phyloP scores from a whole-genome alignment of 2,113 vertebrate genomes.

The Vulpes vulpes region DNA sequence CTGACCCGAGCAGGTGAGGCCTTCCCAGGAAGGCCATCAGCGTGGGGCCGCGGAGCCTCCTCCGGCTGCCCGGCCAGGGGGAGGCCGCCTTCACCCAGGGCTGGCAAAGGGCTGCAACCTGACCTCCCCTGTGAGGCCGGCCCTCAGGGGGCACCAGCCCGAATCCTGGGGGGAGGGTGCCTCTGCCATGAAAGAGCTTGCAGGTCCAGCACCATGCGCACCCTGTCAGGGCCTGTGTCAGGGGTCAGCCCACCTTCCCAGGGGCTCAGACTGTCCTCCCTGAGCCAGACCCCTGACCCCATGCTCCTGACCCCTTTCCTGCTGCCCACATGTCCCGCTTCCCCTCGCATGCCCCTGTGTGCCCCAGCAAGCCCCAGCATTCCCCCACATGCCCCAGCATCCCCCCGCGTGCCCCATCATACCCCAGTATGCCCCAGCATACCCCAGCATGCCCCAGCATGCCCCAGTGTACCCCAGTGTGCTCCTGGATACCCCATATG shows the following conservation, averaged over 20 bases:
- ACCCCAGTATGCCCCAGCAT: too few relatives aligned
- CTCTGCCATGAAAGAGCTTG: neutral
- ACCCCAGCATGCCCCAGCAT: too few relatives aligned
- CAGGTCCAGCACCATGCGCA: rapidly evolving
- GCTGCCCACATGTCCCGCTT: too few relatives aligned
- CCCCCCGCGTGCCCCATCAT: too few relatives aligned
- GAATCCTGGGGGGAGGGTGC: rapidly evolving
- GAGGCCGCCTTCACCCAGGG: neutral
- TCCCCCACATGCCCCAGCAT: too few relatives aligned
- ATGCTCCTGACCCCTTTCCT: rapidly evolving
- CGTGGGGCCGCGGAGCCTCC: too few relatives aligned
- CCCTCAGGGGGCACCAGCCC: neutral
- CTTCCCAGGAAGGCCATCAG: rapidly evolving
- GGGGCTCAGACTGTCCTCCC: neutral
- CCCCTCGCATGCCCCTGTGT: too few relatives aligned
- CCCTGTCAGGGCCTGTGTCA: neutral
- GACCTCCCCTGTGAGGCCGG: neutral
- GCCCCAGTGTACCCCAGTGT: too few relatives aligned
- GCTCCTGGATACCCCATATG: too few relatives aligned
- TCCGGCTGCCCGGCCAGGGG: rapidly evolving
- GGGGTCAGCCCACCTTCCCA: neutral
- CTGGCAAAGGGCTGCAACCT: neutral
- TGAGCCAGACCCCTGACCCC: rapidly evolving
- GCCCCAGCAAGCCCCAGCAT: too few relatives aligned
- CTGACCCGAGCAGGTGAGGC: neutral